Evolutionary conservation across 2,888 invertebrate species (phyloP).

Genomic region (Erynnis tages): DNA sequence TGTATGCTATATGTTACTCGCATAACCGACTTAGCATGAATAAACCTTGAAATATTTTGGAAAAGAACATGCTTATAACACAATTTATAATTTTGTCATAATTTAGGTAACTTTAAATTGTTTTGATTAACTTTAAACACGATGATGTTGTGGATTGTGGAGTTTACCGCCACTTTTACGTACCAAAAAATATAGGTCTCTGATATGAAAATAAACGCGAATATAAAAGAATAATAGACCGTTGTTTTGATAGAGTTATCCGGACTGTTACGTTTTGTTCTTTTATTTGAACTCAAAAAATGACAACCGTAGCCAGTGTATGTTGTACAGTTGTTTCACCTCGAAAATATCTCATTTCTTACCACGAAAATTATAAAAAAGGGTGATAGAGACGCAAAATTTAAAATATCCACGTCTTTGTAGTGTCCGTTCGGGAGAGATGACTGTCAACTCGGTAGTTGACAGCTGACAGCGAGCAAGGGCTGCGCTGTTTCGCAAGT

Average conservation of each 20-base stretch:
- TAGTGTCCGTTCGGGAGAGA: constrained; percentile 43
- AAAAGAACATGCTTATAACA: too few species aligned
- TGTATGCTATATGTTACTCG: too few species aligned
- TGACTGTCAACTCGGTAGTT: constrained; percentile 14
- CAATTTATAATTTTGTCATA: too few species aligned
- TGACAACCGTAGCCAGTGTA: not conserved
- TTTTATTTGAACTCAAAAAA: not conserved
- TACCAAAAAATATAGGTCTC: too few species aligned
- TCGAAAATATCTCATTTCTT: constrained; percentile 1
- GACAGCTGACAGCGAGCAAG: constrained; percentile 26
- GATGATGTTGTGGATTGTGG: too few species aligned
- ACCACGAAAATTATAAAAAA: constrained; percentile 6
- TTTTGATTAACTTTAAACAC: too few species aligned
- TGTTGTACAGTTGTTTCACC: not conserved
- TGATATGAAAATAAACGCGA: too few species aligned
- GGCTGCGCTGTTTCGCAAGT: constrained; percentile 39
- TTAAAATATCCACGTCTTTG: constrained; percentile 45
- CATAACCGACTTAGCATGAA: too few species aligned
- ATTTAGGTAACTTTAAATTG: too few species aligned
- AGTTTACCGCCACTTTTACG: too few species aligned
- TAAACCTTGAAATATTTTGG: too few species aligned
- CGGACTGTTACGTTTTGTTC: not conserved
- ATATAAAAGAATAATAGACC: not conserved
- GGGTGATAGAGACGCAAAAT: constrained; percentile 2
- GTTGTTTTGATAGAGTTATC: constrained; percentile 33